Base-by-base conservation (phyloP, 1,140 invertebrate species). In the Drosophila asahinai region DNA sequence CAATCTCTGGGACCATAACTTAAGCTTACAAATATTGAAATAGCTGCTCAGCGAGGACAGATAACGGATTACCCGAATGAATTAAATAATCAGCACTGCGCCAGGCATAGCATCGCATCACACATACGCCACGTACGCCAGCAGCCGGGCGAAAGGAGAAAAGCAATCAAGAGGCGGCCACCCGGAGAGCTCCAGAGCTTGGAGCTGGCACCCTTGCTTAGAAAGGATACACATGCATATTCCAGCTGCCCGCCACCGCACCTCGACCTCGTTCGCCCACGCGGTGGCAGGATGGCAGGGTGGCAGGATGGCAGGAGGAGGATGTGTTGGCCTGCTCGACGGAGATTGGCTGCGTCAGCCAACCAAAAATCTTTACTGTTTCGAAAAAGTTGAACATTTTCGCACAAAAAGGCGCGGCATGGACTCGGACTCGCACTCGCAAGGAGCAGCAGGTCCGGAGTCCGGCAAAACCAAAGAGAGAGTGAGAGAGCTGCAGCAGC, bases 351-450 rank as follows among this genome's bases (percentile, higher is more conserved):
- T 90, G 86, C 86, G 86, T 90, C 79, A 90, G 86, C 86, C 86
- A 90, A 90, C 86, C 86, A 90, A 90, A 89, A 90, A 90, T 90
- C 86, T 90, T 90, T 91, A 90, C 86, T 91, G 86, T 90, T 90
- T 83, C 86, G 86, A 90, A 90, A 90, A 90, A 90, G 86, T 90
- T 90, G 75, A 80, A 79, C 86, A 90, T 86, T 91, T 90, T 86
- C 86, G 86, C 82, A 86, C 86, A 90, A 90, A 90, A 90, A 90
- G 86, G 86, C 86, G 86, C 86, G 86, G 86, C 82, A 68, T 62
- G 25, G 43, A 67, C 22, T 55, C 36, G 54, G 38, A 62, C 47
- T 42, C 61, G 68, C 59, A 55, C 47, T 59, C 60, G 51, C 62
- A 66, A 64, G 67, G 43, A 75, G 38, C 38, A 47, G 61, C 27